Base-by-base conservation (phyloP, 2,797 vertebrate species). In the Microtus californicus region DNA sequence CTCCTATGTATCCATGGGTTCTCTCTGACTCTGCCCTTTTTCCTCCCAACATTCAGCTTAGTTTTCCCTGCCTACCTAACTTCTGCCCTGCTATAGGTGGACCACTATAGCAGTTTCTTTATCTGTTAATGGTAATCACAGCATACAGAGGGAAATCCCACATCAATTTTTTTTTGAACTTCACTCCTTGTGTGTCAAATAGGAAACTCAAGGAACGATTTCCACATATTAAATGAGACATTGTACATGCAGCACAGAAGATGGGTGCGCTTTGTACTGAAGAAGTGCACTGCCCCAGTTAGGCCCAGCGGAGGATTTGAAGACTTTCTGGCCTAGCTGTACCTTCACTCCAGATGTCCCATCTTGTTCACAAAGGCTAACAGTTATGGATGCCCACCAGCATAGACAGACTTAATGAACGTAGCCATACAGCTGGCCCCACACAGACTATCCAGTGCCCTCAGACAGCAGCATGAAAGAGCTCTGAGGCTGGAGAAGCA, bases 401-500 rank as follows among this genome's bases (percentile, higher is more conserved):
- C 69, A 63, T 48, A 23, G 59, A 54, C 63, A 79, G 80, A 40
- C 13, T 15, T 10, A 88, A 5, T 59, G 29, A 59, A 40, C n/a
- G 6, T 6, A 37, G 56, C 34, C 25, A 5, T 31, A 23, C 48
- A 45, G 45, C 37, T 78, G 43, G 77, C 31, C 54, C 79, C 73
- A 89, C 21, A 63, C 71, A 89, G 51, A 37, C 74, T 79, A 27
- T 74, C 54, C 31, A 74, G 73, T 23, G 63, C 65, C 37, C 45
- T 78, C 69, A n/a, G 56, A 89, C 9, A 56, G 93, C 74, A 73
- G 6, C 69, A 40, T 31, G 74, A 59, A 88, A 94, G 54, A 74
- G 81, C 85, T 93, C 43, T 86, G 86, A 88, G 51, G 79, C 83
- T 4, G 1, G 63, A 92, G 80, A 87, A 51, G 59, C 87, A 86